Conservation (phyloP, 2,888 invertebrate genomes). For the Desoria tigrina region DNA sequence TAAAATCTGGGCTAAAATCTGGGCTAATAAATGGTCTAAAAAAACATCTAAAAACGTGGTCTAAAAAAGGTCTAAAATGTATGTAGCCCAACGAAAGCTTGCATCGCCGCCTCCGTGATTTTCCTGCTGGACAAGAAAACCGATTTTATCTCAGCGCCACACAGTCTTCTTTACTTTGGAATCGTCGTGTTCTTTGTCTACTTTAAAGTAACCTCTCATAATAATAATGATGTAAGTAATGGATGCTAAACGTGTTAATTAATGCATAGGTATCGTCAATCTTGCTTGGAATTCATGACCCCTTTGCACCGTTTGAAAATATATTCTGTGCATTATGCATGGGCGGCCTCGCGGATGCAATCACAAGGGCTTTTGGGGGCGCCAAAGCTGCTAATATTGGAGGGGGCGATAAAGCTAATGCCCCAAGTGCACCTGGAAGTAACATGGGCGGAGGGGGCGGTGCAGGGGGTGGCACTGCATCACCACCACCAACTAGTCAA, state of each 20-base stretch:
- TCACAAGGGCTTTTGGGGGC: conserved; percentile 78
- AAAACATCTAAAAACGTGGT: too few species aligned
- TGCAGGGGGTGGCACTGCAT: neutral
- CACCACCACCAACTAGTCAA: too few species aligned
- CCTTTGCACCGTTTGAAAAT: conserved; percentile 98
- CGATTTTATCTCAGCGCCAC: conserved; percentile 92
- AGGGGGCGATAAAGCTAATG: conserved; percentile 29
- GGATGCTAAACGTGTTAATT: neutral
- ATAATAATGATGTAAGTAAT: too few species aligned
- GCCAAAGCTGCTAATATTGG: conserved; percentile 51
- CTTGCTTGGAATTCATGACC: conserved; percentile 95
- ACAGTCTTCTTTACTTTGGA: conserved; percentile 94
- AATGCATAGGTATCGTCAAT: conserved; percentile 80
- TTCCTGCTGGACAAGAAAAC: conserved; percentile 97
- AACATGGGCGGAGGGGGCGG: neutral
- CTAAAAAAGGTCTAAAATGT: too few species aligned
- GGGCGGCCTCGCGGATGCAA: conserved; percentile 97
- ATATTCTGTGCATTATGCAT: conserved; percentile 93
- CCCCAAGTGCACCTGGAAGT: neutral
- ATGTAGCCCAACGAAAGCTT: conserved; percentile 92
- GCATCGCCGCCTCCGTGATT: conserved; percentile 89
- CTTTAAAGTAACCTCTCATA: conserved; percentile 77
- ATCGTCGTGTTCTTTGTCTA: conserved; percentile 97
- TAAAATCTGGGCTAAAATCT: too few species aligned
- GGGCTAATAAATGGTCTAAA: too few species aligned